phyloP scores from a whole-genome alignment of 1,140 invertebrate species.

The Drosophila pandora region DNA sequence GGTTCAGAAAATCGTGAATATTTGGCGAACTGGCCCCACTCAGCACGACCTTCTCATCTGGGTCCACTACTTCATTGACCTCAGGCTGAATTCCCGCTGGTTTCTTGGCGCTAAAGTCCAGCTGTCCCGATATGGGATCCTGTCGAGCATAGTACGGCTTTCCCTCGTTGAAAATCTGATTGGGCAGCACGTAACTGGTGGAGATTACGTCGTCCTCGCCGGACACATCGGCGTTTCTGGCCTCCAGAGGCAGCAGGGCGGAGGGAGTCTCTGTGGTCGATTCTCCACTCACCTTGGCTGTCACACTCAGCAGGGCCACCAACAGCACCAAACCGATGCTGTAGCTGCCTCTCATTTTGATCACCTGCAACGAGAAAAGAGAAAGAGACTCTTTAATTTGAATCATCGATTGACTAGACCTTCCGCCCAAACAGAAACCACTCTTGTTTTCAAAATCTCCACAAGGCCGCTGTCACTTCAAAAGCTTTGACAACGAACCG shows the following conservation, averaged over 20 bases:
- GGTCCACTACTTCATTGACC: constrained; percentile 75
- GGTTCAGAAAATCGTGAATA: constrained; percentile 88
- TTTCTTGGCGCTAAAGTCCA: constrained; percentile 86
- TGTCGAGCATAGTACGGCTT: constrained; percentile 89
- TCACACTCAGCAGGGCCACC: background rate
- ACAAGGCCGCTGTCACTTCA: constrained; percentile 52
- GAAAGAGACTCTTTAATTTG: constrained; percentile 3
- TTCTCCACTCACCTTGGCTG: constrained; percentile 2
- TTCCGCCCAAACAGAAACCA: constrained; percentile 43
- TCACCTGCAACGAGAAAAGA: constrained; percentile 11
- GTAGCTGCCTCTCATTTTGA: constrained; percentile 37
- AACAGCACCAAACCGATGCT: constrained; percentile 34
- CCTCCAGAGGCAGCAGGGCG: constrained; percentile 66
- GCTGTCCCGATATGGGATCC: constrained; percentile 87
- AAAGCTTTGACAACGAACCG: constrained; percentile 32
- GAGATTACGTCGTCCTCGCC: constrained; percentile 74
- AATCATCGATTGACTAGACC: constrained; percentile 16
- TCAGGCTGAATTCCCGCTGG: constrained; percentile 83
- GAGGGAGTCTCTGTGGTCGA: constrained; percentile 50
- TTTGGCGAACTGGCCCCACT: constrained; percentile 85
- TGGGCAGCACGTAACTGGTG: constrained; percentile 75
- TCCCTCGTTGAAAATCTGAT: constrained; percentile 87
- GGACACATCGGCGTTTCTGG: constrained; percentile 59
- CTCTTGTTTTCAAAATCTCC: constrained; percentile 45
- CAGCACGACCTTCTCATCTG: constrained; percentile 74